Conservation (phyloP, 53 echinoderm and acorn worm genomes). For the Patiria pectinifera region DNA sequence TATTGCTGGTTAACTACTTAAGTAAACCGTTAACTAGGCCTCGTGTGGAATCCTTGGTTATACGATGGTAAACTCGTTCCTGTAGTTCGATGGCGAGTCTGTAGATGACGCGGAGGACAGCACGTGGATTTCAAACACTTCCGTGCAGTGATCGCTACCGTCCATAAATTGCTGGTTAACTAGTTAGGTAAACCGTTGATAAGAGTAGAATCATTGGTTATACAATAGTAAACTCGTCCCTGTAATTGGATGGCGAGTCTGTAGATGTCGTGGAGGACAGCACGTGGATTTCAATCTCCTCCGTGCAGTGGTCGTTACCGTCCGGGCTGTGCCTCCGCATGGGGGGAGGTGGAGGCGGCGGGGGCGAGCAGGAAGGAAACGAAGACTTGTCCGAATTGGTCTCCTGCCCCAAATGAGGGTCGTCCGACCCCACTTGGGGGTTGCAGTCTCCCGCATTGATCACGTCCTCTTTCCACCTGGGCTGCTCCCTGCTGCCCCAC, state of each 20-base stretch:
- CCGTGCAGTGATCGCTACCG: slow-evolving; percentile 50
- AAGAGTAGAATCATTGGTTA: background rate
- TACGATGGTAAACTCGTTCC: slow-evolving; percentile 65
- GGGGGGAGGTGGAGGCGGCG: slow-evolving; percentile 70
- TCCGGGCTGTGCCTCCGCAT: slow-evolving; percentile 76
- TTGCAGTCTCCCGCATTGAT: background rate
- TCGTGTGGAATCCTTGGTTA: slow-evolving; percentile 7
- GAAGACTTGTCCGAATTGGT: slow-evolving; percentile 21
- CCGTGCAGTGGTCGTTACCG: slow-evolving; percentile 61
- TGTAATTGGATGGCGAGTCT: slow-evolving; percentile 32
- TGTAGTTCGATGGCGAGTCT: slow-evolving; percentile 31
- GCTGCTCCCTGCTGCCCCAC: slow-evolving; percentile 15
- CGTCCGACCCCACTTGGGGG: background rate
- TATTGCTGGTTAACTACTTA: background rate
- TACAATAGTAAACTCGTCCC: slow-evolving; percentile 68
- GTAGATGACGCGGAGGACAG: slow-evolving; percentile 39
- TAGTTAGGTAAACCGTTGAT: background rate
- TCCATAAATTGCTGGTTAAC: slow-evolving; percentile 28
- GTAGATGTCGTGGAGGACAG: slow-evolving; percentile 45
- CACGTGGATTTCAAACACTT: slow-evolving; percentile 68
- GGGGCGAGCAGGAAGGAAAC: slow-evolving; percentile 39
- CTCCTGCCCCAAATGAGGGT: background rate
- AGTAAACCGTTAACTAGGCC: background rate
- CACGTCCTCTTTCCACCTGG: background rate
- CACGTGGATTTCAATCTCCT: slow-evolving; percentile 72